phyloP scores from a whole-genome alignment of 2,113 vertebrate genomes.

The Otus sunia region DNA sequence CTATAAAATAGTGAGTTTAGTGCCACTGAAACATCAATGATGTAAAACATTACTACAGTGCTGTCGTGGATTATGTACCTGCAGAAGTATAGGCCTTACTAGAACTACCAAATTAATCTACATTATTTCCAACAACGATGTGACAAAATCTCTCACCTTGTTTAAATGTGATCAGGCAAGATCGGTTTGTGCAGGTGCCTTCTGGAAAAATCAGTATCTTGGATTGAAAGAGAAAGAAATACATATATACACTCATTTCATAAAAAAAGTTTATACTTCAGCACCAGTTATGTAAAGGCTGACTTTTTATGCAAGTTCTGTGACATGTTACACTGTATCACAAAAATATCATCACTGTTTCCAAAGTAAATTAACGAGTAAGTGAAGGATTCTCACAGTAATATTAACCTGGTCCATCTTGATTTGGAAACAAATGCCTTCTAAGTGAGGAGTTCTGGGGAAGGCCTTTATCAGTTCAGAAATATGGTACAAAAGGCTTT shows the following conservation, averaged over 20 bases:
- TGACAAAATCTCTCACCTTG: conserved; percentile 82
- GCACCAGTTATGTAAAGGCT: not conserved
- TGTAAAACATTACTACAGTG: not conserved
- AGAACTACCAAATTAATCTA: not conserved
- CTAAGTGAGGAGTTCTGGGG: not conserved
- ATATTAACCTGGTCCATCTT: not conserved
- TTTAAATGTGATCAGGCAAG: conserved; percentile 98
- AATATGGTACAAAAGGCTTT: not conserved
- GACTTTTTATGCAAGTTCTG: not conserved
- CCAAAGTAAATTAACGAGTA: not conserved
- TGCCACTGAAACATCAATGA: not conserved
- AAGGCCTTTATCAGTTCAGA: not conserved
- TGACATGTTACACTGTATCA: not conserved
- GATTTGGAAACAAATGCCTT: not conserved
- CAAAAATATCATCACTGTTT: not conserved
- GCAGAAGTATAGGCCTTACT: not conserved
- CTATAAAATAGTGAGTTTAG: not conserved
- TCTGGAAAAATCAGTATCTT: conserved; percentile 96
- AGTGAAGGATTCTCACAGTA: not conserved
- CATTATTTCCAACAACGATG: not conserved
- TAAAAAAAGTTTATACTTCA: not conserved
- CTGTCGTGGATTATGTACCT: not conserved
- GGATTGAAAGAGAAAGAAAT: conserved; percentile 56
- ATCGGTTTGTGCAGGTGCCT: conserved; percentile 96
- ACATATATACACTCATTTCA: not conserved